phyloP scores from a whole-genome alignment of 2,113 vertebrate species.

The Lampris megalopsis region DNA sequence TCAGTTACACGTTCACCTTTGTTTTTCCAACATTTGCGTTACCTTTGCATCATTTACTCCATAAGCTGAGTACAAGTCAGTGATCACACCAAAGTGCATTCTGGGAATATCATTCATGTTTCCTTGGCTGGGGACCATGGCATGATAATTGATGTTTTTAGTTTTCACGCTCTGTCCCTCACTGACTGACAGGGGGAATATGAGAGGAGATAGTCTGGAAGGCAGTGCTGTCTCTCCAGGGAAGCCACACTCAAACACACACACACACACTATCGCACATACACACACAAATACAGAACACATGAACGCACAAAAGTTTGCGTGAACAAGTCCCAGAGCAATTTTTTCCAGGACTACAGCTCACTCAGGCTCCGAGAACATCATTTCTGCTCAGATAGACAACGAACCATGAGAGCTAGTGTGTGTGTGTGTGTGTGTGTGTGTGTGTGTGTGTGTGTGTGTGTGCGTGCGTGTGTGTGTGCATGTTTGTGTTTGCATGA shows the following conservation, averaged over 20 bases:
- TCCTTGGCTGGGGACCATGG: conserved; percentile 9
- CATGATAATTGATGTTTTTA: conserved; percentile 24
- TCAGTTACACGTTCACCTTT: too few relatives aligned
- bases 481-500: background rate
- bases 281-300: background rate
- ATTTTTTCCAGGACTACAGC: conserved; percentile 27
- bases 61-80: background rate
- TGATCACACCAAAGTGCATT: background rate
- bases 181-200: conserved; percentile 30
- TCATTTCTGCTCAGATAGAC: conserved; percentile 33
- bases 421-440: background rate
- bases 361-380: conserved; percentile 19
- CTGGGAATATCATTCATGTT: background rate
- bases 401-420: background rate
- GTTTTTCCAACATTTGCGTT: too few relatives aligned
- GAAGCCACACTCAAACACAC: conserved; percentile 6
- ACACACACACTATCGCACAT: conserved; percentile 1
- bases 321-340: conserved; percentile 29
- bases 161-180: conserved; percentile 11
- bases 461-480: background rate
- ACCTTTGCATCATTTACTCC: too few relatives aligned
- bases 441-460: background rate
- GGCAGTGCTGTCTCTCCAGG: conserved; percentile 21
- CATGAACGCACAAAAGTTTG: background rate
- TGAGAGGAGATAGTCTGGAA: conserved; percentile 41